Evolutionary conservation across 2,797 vertebrate species (phyloP).

Genomic region (Sebastes kiyomatsui): DNA sequence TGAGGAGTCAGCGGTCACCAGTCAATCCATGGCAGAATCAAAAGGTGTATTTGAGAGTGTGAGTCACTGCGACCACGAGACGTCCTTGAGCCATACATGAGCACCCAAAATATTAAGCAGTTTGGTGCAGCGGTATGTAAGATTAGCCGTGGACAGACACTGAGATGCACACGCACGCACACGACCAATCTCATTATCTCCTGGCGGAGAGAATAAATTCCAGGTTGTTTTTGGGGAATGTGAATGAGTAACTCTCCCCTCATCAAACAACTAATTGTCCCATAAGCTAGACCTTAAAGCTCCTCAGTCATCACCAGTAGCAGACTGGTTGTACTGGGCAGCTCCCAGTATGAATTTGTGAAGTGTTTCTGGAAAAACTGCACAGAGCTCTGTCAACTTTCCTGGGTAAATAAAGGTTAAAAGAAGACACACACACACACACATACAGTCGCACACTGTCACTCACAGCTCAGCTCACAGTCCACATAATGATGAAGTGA

Average conservation of each 20-base stretch:
- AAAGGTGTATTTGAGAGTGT: no score
- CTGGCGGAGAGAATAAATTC: no score
- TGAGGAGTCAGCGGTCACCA: no score
- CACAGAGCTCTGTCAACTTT: conserved; percentile 32
- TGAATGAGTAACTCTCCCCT: background rate
- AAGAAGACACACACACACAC: conserved; percentile 13
- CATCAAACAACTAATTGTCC: background rate
- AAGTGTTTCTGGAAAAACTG: conserved; percentile 1
- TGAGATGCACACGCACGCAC: background rate
- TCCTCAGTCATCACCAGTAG: background rate
- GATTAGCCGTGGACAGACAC: no score
- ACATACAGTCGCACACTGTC: conserved; percentile 18
- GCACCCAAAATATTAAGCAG: no score
- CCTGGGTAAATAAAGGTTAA: conserved; percentile 42
- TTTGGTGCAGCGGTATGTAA: no score
- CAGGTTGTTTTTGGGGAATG: background rate
- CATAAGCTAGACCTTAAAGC: background rate
- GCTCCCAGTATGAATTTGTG: conserved; percentile 4
- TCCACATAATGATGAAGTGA: conserved; percentile 64
- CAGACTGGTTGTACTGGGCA: conserved; percentile 5
- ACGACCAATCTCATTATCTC: no score
- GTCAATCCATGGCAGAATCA: no score
- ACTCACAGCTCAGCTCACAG: conserved; percentile 46
- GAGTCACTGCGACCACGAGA: no score
- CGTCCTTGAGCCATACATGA: no score